Base-by-base conservation (phyloP, 2,797 vertebrate species). In the Coendou prehensilis region DNA sequence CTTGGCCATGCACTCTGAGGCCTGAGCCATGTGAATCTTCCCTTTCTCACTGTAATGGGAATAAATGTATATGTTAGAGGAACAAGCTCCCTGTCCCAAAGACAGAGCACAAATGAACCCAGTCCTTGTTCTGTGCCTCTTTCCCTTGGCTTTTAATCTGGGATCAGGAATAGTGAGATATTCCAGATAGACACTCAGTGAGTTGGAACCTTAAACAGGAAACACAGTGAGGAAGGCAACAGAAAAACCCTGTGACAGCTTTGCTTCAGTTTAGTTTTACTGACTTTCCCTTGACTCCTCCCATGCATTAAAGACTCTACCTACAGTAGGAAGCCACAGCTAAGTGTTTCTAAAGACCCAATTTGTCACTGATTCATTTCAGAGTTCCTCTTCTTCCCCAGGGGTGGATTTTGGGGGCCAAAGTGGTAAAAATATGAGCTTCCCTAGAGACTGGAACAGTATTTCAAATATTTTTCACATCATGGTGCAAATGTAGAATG, bases 361-460 rank as follows among this genome's bases (percentile, higher is more conserved):
- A 3, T 52, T 85, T 56, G 23, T 87, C 30, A 64, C 6, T 82
- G 89, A 79, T 94, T 45, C 79, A n/a, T 61, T 94, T 91, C 47
- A 75, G 86, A 93, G 14, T 20, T 92, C 41, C 73, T 95, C 17
- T 52, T 94, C 37, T 22, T 96, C 41, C 45, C 89, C 54, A 89
- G 63, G 10, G 45, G 10, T 94, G 23, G 61, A 54, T 92, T 91
- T 85, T 13, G 17, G 33, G 50, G 69, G 15, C 50, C 56, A 78
- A 75, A 41, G 23, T 93, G n/a, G 33, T 79, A 90, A 94, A 86
- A 28, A 33, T 30, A 4, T 56, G 78, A 90, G 33, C 14, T 87
- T 28, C 37, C 33, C 6, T 64, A 67, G 71, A 94, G 52, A 30
- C 50, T 73, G 84, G 57, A 87, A 79, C 4, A 59, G 85, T 94